A percentile compares a stretch with the other conserved stretches of the same genome.
These are phyloP conservation scores for Tinamus major DNA, from an alignment of 2,797 vertebrate genomes.

Conservation along the genomic window DNA sequence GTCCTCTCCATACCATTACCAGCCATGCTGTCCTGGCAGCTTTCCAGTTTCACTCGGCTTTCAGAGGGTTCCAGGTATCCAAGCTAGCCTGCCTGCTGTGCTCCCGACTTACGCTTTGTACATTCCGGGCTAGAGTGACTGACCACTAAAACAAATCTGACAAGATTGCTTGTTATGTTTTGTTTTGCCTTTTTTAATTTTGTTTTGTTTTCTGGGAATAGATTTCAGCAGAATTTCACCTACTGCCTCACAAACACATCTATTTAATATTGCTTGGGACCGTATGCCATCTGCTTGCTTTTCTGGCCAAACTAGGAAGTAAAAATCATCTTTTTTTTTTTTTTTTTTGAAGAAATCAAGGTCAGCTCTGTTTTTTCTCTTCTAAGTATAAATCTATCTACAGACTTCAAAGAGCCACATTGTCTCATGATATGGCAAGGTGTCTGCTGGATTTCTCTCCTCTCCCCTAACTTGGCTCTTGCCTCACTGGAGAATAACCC, in stretches of 20 bases:
- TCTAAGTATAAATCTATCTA: background rate
- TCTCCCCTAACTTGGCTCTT: background rate
- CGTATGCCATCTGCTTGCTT: background rate
- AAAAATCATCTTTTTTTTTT: background rate
- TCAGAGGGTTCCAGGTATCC: constrained; percentile 19
- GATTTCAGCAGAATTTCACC: background rate
- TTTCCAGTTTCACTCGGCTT: constrained; percentile 6
- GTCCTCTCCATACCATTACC: background rate
- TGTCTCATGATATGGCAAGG: background rate
- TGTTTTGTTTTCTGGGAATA: background rate
- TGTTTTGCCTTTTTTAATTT: too few species aligned
- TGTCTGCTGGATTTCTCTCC: background rate
- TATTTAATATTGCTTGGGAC: background rate
- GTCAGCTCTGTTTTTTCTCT: background rate
- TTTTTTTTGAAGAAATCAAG: background rate
- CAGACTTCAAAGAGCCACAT: background rate
- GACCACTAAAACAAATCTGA: background rate
- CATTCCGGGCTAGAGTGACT: background rate
- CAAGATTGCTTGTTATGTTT: background rate
- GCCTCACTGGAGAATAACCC: background rate
- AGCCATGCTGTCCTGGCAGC: background rate
- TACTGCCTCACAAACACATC: background rate
- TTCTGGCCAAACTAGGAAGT: background rate
- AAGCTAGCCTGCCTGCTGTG: background rate
- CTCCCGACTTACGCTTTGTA: background rate